Evolutionary conservation across 2,113 vertebrate genomes (phyloP), one percentile per base, ranked within the genome.

Genomic region (Nestor notabilis): DNA sequence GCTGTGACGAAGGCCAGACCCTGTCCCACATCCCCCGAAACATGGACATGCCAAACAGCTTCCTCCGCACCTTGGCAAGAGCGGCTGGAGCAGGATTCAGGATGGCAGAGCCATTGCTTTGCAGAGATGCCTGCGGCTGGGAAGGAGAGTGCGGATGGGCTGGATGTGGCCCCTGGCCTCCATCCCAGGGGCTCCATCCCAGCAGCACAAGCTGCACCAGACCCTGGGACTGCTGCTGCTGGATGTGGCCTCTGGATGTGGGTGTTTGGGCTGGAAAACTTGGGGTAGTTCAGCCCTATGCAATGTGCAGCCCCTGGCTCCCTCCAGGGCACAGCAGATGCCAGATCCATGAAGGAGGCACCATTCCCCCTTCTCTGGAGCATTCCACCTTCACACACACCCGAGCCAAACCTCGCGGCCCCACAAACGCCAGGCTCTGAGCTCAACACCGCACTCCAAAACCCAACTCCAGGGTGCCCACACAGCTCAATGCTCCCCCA

Each of bases 21-120:
- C 60, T 90, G 53, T 60, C 24, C 53, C 7, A 2, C 46, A 65
- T 37, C n/a, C 64, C 71, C 49, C 46, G 76, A 58, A 60, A 28
- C 10, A 15, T 0, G 16, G 31, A 9, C 68, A 44, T 1, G 1
- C 35, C 12, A 7, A 80, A 27, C 72, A 70, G 75, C 68, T 58
- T 69, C 76, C 44, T 46, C 52, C 24, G 2, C 1, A 0, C 33
- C 13, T 37, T 0, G 0, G 44, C 11, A 3, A 60, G 47, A 39
- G 60, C 2, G 9, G 47, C 68, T 3, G 29, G 84, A 60, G 49
- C 25, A 55, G 82, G 66, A 41, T 39, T 76, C 4, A 41, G 94
- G 82, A 60, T 6, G 58, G 56, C 71, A 82, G 61, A 88, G 56
- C 74, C 61, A 9, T 6, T 3, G 13, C 43, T 84, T 31, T 78